Base-by-base conservation (phyloP, 2,113 vertebrate genomes). In the Ascaphus truei region DNA sequence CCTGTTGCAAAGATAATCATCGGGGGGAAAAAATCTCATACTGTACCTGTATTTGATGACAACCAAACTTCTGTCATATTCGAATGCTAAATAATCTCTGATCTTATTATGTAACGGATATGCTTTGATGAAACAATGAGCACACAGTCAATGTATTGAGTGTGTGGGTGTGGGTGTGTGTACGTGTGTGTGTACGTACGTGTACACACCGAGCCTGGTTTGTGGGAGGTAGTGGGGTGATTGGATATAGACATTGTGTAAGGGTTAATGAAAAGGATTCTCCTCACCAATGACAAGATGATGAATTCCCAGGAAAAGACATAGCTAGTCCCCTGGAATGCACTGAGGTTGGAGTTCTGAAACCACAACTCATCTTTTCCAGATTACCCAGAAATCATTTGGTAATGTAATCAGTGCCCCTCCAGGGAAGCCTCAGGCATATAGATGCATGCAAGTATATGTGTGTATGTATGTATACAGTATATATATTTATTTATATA, bases 361-460 rank as follows among this genome's bases (percentile, higher is more conserved):
- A 64, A n/a, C 43, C 3, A 41, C 52, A 30, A 47, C 29, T 48
- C 55, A 58, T 47, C 34, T 7, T 20, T 26, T 36, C 30, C 22
- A 10, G 12, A 7, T 3, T 58, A 6, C 18, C 10, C 27, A 43
- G 43, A 18, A 25, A n/a, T 15, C 62, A 52, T 52, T 51, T 66
- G 53, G 53, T 58, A 68, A 68, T 29, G 53, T 8, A 43, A 68
- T 58, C 26, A 68, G 15, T 50, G 4, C 27, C 7, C 22, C 18
- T 12, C 45, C 18, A 12, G 34, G 34, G 34, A 37, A 37, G 3
- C 3, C 34, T 15, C n/a, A n/a, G n/a, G n/a, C n/a, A n/a, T n/a
- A n/a, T n/a, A n/a, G n/a, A n/a, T n/a, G n/a, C n/a, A n/a, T n/a
- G n/a, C n/a, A n/a, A n/a, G n/a, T n/a, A n/a, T n/a, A n/a, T n/a